phyloP scores from a whole-genome alignment of 2,797 vertebrate genomes.

The Pangasius krempfi region DNA sequence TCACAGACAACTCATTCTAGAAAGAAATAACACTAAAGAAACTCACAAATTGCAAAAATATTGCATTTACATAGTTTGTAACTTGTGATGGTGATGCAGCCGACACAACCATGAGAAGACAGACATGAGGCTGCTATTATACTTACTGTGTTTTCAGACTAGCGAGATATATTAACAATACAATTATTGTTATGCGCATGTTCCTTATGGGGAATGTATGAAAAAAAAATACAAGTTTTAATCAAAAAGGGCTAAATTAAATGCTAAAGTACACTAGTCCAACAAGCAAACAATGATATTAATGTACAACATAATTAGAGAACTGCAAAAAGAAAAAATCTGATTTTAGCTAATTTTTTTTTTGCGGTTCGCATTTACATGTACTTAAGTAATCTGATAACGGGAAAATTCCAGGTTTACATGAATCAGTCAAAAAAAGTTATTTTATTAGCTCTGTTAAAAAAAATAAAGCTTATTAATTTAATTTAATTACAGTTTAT shows the following conservation, averaged over 20 bases:
- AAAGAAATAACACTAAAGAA: slow-evolving; percentile 57
- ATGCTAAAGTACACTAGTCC: background rate
- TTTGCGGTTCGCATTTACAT: background rate
- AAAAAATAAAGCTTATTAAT: background rate
- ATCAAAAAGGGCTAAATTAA: slow-evolving; percentile 16
- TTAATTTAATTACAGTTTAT: background rate
- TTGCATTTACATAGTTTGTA: slow-evolving; percentile 25
- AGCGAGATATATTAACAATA: background rate
- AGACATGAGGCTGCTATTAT: background rate
- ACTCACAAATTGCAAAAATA: slow-evolving; percentile 9
- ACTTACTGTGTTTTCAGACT: slow-evolving; percentile 13
- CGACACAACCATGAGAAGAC: background rate
- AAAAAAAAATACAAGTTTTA: background rate
- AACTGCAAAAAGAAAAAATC: background rate
- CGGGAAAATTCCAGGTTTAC: background rate
- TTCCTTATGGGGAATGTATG: slow-evolving; percentile 14
- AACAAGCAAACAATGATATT: slow-evolving; percentile 10
- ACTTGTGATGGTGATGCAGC: background rate
- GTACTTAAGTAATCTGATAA: background rate
- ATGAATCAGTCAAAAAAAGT: background rate
- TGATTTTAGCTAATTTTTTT: background rate
- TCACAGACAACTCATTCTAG: slow-evolving; percentile 67
- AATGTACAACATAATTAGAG: background rate
- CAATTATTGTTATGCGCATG: slow-evolving; percentile 21
- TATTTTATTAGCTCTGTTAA: background rate